Conservation (phyloP, 2,888 invertebrate species). For the Cephus rjabovi region DNA sequence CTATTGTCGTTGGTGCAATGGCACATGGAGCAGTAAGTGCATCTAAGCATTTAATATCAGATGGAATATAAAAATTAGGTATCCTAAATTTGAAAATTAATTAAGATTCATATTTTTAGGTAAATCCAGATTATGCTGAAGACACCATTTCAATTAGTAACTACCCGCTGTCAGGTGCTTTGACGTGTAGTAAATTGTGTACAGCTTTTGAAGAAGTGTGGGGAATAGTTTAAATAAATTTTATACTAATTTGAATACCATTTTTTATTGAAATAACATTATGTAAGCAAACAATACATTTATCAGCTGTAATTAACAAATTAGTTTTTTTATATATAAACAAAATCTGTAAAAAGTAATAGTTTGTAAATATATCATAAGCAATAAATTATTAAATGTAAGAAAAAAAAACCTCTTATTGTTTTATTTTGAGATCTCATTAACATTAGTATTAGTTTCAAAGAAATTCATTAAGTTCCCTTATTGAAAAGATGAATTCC, state of each 20-base stretch:
- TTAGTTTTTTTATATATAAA: not conserved
- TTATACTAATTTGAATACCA: not conserved
- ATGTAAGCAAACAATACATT: not conserved
- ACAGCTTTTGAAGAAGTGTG: slow-evolving; percentile 95
- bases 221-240: slow-evolving; percentile 74
- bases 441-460: not conserved
- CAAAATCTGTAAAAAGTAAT: not conserved
- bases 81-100: not conserved
- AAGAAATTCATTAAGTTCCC: not conserved
- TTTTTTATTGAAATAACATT: not conserved
- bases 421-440: not conserved
- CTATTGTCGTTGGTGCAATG: slow-evolving; percentile 95
- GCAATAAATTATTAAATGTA: not conserved
- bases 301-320: not conserved
- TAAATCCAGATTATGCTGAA: slow-evolving; percentile 86
- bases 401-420: not conserved
- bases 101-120: slow-evolving; percentile 61
- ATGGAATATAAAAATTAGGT: not conserved
- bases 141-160: slow-evolving; percentile 92
- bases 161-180: slow-evolving; percentile 96
- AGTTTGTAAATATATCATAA: not conserved
- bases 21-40: slow-evolving; percentile 92
- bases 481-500: not conserved
- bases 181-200: slow-evolving; percentile 96
- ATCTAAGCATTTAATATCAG: not conserved